Evolutionary conservation across 2,113 vertebrate genomes (phyloP), one percentile per base, ranked within the genome.

Genomic region (Pygoscelis adeliae): DNA sequence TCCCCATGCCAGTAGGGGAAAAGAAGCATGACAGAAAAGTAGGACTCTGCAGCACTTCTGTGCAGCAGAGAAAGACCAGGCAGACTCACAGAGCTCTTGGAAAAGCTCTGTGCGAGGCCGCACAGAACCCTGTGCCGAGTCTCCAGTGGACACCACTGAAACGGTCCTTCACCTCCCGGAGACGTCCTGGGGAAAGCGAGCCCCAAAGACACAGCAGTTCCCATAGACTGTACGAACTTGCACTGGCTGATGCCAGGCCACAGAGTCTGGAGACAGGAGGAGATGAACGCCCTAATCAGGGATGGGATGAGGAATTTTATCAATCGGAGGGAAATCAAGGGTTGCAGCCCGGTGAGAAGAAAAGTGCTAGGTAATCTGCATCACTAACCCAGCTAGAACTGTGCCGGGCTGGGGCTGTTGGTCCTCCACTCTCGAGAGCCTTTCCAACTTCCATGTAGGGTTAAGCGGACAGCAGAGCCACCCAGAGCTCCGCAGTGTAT

Each of bases 371-470:
- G 59, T 38, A 30, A 56, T 13, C 26, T 53, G 36, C 49, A 36
- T 34, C 61, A 47, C 34, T 6, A 21, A 27, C 26, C 50, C 76
- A 27, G 32, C 29, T 12, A 53, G 44, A 58, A 59, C 29, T 18
- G 59, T 1, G 59, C 26, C 29, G 56, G 40, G 25, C 49, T 40
- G 58, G 34, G 65, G 36, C 78, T 58, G 18, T 1, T 21, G 22
- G 36, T 76, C 34, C 49, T 80, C 25, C 55, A 58, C 23, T 11
- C 34, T 10, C 6, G 55, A 73, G 66, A 58, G 17, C 46, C n/a
- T 11, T 30, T 47, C 53, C 47, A 61, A 11, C 27, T 26, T 49
- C n/a, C 52, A 26, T 5, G 0, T 5, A 12, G 0, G 0, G 29
- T 23, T 15, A 26, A 40, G 29, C 49, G 27, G 38, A n/a, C 27